Conservation (phyloP, 2,113 vertebrate species). For the Aegithalos caudatus region DNA sequence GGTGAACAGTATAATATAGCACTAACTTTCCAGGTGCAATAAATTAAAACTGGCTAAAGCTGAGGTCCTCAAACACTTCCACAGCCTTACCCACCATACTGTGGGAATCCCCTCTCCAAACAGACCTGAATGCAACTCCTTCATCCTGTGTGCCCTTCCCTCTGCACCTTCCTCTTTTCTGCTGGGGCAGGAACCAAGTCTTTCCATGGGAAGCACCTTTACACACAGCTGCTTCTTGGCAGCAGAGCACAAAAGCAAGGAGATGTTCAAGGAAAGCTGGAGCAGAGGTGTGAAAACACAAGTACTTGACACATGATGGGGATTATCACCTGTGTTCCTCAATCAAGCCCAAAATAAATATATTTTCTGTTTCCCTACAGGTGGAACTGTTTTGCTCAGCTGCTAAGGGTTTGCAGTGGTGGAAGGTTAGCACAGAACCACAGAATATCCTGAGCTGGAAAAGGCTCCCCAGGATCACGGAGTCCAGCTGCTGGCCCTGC, state of each 20-base stretch:
- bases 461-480: background rate
- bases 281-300: background rate
- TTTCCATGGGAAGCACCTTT: background rate
- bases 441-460: background rate
- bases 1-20: fast-evolving
- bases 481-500: background rate
- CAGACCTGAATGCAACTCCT: background rate
- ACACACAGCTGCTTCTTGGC: background rate
- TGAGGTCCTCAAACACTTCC: background rate
- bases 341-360: background rate
- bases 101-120: background rate
- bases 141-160: background rate
- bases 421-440: background rate
- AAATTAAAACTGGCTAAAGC: background rate
- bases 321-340: background rate
- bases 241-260: background rate
- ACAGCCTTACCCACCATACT: background rate
- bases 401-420: background rate
- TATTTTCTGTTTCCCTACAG: background rate
- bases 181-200: fast-evolving
- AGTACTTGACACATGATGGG: background rate
- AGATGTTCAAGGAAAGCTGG: background rate
- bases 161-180: background rate
- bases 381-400: background rate
- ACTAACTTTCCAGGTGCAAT: background rate